phyloP scores from a whole-genome alignment of 2,888 invertebrate species.

The Fabriciana adippe region DNA sequence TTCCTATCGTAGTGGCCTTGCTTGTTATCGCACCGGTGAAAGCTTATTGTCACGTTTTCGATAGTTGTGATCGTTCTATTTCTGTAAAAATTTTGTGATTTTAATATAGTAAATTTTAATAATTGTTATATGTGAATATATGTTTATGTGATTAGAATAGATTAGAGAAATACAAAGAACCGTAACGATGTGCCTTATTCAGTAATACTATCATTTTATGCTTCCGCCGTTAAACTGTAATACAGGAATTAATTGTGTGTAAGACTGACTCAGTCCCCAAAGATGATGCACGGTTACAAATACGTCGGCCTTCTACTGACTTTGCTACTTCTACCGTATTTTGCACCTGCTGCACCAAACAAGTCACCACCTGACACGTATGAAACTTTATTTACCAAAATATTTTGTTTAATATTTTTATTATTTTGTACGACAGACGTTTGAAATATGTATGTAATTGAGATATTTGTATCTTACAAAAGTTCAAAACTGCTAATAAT shows the following conservation, averaged over 20 bases:
- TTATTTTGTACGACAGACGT: neutral
- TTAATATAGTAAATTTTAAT: constrained; percentile 31
- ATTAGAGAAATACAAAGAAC: constrained; percentile 29
- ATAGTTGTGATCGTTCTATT: constrained; percentile 42
- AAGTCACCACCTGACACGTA: constrained; percentile 41
- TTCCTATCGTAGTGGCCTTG: constrained; percentile 71
- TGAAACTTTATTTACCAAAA: constrained; percentile 24
- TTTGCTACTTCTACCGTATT: constrained; percentile 63
- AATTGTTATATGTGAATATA: constrained; percentile 41
- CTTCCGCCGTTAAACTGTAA: constrained; percentile 45
- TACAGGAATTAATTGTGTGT: constrained; percentile 49
- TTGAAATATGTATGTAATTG: no score
- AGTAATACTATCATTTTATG: constrained; percentile 55
- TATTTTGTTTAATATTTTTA: no score
- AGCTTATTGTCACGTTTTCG: constrained; percentile 51
- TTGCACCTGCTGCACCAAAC: constrained; percentile 53
- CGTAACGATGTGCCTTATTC: constrained; percentile 74
- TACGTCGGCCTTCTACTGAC: constrained; percentile 55
- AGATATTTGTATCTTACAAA: no score
- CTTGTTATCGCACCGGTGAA: constrained; percentile 60
- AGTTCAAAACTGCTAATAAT: neutral
- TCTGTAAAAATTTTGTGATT: constrained; percentile 35
- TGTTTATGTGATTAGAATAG: constrained; percentile 42
- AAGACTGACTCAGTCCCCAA: constrained; percentile 54
- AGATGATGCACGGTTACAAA: constrained; percentile 61